Evolutionary conservation across 2,113 vertebrate species (phyloP).

Genomic region (Melanerpes aurifrons): DNA sequence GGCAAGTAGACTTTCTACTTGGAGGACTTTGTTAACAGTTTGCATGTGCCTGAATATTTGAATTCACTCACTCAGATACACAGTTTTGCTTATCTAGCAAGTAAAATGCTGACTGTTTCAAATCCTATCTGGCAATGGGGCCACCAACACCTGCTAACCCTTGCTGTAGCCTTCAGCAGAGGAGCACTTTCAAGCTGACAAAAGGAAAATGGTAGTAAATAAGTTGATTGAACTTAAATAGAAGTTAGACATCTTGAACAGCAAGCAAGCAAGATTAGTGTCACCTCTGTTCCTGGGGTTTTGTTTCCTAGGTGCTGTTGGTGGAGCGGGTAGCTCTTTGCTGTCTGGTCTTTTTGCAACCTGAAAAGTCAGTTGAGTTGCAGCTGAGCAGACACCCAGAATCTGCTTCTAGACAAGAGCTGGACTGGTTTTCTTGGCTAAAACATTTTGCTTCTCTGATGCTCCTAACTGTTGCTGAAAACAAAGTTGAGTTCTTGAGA

Average conservation of each 20-base stretch:
- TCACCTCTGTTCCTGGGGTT: neutral
- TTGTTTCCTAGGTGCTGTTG: neutral
- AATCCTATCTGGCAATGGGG: neutral
- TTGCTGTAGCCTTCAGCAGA: neutral
- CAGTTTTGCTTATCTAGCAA: slow-evolving; percentile 29
- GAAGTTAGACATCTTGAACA: neutral
- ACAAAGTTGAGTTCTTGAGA: neutral
- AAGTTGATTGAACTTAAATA: neutral
- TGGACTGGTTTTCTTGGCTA: neutral
- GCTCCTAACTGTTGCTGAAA: neutral
- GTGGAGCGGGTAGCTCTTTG: neutral
- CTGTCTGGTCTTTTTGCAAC: neutral
- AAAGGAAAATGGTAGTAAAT: neutral
- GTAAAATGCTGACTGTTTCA: slow-evolving; percentile 42
- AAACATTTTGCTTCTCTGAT: neutral
- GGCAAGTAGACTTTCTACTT: slow-evolving; percentile 10
- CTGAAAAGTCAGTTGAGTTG: neutral
- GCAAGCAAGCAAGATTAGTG: neutral
- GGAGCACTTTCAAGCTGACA: neutral
- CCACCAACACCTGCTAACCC: neutral
- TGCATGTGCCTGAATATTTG: slow-evolving; percentile 41
- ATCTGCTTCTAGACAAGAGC: neutral
- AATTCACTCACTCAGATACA: slow-evolving; percentile 9
- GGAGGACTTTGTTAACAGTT: slow-evolving; percentile 14
- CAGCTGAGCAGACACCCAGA: neutral